A percentile compares a stretch with the other conserved stretches of the same genome.
phyloP scores from a whole-genome alignment of 1,140 invertebrate genomes.

The Drosophila asahinai region DNA sequence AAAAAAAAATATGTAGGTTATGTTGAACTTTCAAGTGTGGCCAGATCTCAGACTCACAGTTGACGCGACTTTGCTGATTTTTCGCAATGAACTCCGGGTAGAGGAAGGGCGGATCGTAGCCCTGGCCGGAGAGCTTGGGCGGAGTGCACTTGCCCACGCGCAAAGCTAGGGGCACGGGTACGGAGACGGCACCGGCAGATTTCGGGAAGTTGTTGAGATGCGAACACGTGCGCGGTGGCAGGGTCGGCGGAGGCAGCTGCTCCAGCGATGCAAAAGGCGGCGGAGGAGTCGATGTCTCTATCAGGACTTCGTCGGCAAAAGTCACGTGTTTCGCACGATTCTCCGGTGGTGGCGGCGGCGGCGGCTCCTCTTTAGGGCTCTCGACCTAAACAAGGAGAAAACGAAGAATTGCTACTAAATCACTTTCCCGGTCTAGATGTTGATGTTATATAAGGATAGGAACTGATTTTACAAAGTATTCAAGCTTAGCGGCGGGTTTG shows the following conservation, averaged over 20 bases:
- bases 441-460: rapidly evolving
- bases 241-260: neutral
- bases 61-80: conserved; percentile 15
- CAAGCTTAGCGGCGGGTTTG: no score
- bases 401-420: no score
- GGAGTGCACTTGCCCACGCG: conserved; percentile 22
- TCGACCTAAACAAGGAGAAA: neutral
- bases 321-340: neutral
- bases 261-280: neutral
- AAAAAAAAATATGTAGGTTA: neutral
- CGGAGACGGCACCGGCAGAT: rapidly evolving
- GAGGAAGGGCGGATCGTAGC: conserved; percentile 52
- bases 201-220: neutral
- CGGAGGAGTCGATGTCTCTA: neutral
- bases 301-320: neutral
- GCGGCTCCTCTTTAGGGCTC: neutral
- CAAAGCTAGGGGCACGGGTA: no score
- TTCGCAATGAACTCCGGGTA: conserved; percentile 42
- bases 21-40: neutral
- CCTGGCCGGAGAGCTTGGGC: conserved; percentile 33
- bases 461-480: neutral
- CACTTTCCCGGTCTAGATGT: neutral
- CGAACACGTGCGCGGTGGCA: neutral
- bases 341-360: neutral
- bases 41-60: conserved; percentile 27